These are phyloP conservation scores for Pyrrhia umbra DNA, from an alignment of 2,888 invertebrate species.

Conservation along the genomic window DNA sequence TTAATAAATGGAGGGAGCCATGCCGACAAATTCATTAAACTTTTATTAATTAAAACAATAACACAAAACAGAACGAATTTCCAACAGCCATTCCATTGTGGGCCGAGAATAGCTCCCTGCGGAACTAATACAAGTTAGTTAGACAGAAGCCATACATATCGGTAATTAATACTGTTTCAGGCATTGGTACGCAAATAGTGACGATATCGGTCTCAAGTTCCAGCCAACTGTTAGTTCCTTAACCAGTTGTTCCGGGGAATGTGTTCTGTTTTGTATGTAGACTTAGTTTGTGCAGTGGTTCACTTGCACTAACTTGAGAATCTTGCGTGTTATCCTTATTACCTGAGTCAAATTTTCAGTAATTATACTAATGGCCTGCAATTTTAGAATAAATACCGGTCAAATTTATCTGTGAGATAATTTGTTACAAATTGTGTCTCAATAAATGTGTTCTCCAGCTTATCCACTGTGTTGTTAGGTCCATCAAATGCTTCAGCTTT, in stretches of 20 bases:
- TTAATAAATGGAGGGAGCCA: too few relatives aligned
- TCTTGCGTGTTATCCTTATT: neutral
- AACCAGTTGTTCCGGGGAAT: neutral
- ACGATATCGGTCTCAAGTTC: slow-evolving; percentile 7
- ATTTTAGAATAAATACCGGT: too few relatives aligned
- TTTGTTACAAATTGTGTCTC: too few relatives aligned
- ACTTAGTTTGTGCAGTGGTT: too few relatives aligned
- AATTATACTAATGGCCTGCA: too few relatives aligned
- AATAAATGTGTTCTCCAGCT: too few relatives aligned
- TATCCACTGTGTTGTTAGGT: too few relatives aligned
- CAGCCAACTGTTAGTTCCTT: neutral
- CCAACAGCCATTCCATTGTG: neutral
- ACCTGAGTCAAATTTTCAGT: neutral
- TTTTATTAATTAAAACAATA: neutral
- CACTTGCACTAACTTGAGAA: neutral
- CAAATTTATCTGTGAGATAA: too few relatives aligned
- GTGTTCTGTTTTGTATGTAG: neutral
- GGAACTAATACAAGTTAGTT: slow-evolving; percentile 18
- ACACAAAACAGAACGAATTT: neutral
- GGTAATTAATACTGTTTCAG: slow-evolving; percentile 30
- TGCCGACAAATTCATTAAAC: neutral
- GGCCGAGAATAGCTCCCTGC: slow-evolving; percentile 23
- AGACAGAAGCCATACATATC: slow-evolving; percentile 18
- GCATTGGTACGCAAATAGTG: slow-evolving; percentile 22
- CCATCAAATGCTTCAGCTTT: too few relatives aligned